phyloP scores from a whole-genome alignment of 1,140 invertebrate species.

The Aricia agestis region DNA sequence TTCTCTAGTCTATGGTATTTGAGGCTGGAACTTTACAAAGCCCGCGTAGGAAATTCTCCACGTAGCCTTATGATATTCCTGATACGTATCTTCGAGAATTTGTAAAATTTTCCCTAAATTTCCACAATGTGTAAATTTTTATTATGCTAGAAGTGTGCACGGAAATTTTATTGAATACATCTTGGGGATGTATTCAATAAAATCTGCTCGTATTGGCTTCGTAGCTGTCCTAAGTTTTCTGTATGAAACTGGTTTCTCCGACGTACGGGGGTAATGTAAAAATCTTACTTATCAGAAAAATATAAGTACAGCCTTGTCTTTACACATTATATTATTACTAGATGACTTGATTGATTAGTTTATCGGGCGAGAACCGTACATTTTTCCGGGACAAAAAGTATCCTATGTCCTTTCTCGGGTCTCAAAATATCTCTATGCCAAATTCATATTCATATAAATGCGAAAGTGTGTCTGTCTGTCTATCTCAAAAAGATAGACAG shows the following conservation, averaged over 20 bases:
- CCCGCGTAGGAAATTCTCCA: not conserved
- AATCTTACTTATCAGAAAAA: no score
- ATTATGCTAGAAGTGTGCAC: not conserved
- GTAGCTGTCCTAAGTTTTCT: not conserved
- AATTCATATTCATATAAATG: no score
- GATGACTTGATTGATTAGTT: no score
- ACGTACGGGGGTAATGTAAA: no score
- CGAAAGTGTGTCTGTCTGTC: no score
- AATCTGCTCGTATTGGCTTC: not conserved
- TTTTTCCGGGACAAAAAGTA: no score
- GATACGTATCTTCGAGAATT: constrained; percentile 1
- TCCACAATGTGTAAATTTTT: not conserved
- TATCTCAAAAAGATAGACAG: no score
- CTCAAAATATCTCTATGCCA: no score
- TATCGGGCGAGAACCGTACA: no score
- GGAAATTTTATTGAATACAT: not conserved
- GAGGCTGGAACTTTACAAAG: not conserved
- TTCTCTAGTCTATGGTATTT: not conserved
- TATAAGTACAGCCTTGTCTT: no score
- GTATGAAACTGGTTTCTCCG: not conserved
- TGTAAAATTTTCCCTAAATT: constrained; percentile 6
- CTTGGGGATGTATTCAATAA: not conserved
- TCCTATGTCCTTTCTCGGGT: no score
- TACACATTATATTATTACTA: no score
- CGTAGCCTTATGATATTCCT: constrained; percentile 5